These are phyloP conservation scores for Anolis apletophallus DNA, from an alignment of 2,797 vertebrate species.

Conservation along the genomic window DNA sequence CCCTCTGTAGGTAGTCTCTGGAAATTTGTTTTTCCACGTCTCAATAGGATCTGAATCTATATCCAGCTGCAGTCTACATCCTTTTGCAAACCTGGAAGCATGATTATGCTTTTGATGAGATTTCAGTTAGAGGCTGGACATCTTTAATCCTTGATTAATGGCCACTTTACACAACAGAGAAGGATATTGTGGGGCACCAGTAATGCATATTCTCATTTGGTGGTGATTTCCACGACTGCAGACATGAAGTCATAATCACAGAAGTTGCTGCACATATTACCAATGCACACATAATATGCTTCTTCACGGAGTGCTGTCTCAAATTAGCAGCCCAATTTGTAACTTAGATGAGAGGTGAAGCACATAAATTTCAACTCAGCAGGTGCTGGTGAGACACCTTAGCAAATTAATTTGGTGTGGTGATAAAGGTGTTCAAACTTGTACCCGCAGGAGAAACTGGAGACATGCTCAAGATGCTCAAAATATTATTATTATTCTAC, in stretches of 20 bases:
- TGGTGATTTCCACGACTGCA: not conserved
- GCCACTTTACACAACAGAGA: not conserved
- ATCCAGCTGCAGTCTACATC: not conserved
- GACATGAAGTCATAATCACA: not conserved
- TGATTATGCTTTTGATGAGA: not conserved
- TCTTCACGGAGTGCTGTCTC: not conserved
- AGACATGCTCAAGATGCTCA: not conserved
- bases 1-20: conserved; percentile 39
- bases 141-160: not conserved
- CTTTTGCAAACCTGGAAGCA: not conserved
- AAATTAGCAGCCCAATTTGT: not conserved
- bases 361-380: not conserved
- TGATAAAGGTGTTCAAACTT: not conserved
- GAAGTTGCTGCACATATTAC: not conserved
- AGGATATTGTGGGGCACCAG: not conserved
- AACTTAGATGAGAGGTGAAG: not conserved
- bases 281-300: not conserved
- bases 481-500: too few relatives aligned
- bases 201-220: not conserved
- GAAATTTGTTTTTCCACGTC: conserved; percentile 28
- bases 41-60: conserved; percentile 10
- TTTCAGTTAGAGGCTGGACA: not conserved
- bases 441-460: not conserved
- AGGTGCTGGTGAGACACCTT: not conserved
- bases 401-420: not conserved